Conservation (phyloP, 2,113 vertebrate species). For the Scytalopus superciliaris region DNA sequence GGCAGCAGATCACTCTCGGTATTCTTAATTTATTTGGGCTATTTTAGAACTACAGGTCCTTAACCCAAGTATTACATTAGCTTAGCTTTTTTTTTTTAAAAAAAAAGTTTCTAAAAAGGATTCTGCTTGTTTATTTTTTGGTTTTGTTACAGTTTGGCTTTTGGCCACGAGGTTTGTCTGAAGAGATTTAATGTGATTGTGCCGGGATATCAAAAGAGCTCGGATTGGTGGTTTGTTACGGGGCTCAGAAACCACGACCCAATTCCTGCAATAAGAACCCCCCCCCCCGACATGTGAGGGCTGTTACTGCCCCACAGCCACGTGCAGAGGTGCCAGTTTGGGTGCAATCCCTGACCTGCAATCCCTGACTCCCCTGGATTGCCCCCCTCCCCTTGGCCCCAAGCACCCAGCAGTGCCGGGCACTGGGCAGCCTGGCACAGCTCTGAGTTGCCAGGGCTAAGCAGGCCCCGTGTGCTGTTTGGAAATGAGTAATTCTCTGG, state of each 20-base stretch:
- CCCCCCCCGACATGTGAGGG: background rate
- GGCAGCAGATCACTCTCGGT: background rate
- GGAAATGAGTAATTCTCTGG: background rate
- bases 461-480: background rate
- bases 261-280: background rate
- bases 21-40: background rate
- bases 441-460: background rate
- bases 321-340: background rate
- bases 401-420: accelerated
- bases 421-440: background rate
- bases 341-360: background rate
- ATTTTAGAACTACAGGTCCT: background rate
- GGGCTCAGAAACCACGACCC: background rate
- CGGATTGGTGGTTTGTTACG: background rate
- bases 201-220: background rate
- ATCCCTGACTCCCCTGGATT: background rate
- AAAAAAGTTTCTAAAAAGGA: background rate
- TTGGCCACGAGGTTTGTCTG: background rate
- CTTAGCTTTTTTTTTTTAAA: background rate
- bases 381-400: no score
- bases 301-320: background rate
- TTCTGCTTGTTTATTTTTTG: background rate
- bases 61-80: background rate
- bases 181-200: background rate
- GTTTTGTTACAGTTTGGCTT: background rate